Base-by-base conservation (phyloP, 2,888 invertebrate species). In the Agrotis segetum region DNA sequence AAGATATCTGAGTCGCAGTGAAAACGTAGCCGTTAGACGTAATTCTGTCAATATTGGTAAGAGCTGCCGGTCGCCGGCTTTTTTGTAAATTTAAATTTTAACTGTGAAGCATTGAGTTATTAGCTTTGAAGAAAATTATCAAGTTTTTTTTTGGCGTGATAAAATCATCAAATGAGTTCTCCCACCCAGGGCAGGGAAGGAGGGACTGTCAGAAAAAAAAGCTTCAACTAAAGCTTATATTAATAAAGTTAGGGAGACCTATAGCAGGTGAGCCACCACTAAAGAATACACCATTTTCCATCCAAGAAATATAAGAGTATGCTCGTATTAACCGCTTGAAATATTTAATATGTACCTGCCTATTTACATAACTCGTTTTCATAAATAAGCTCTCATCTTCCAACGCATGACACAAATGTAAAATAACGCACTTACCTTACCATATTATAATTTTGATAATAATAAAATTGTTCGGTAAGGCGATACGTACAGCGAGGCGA, bases 1-100 rank as follows among this genome's bases (percentile, higher is more conserved):
- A 87, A 87, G 81, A 71, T 80, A 77, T 83, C 73, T 80, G 81
- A 83, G 79, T 78, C 71, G 73, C 53, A 72, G 71, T 73, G 63
- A 71, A 65, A 79, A 79, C 63, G 74, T 79, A 75, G 78, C 66
- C 77, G 76, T 79, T 65, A 74, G 56, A 56, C 62, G 71, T 79
- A 73, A 81, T 82, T 77, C 29, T 62, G 64, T 74, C 64, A 69
- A 75, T 75, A 60, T 74, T 77, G 67, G 52, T 60, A 67, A 71
- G 59, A 67, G 72, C 60, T 71, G 67, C 46, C 71, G 47, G 24
- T 17, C 46, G 56, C 59, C 55, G 40, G 44, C 17, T 55, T 69
- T 59, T 47, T 56, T 44, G 34, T 14, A 47, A 29, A 58, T 55
- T 13, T 0, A 1, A 77, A 65, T 44, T 16, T 16, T 46, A 5